A percentile compares a stretch with the other conserved stretches of the same genome.
Conservation (phyloP, 1,140 invertebrate species). For the Trichonephila clavipes region DNA sequence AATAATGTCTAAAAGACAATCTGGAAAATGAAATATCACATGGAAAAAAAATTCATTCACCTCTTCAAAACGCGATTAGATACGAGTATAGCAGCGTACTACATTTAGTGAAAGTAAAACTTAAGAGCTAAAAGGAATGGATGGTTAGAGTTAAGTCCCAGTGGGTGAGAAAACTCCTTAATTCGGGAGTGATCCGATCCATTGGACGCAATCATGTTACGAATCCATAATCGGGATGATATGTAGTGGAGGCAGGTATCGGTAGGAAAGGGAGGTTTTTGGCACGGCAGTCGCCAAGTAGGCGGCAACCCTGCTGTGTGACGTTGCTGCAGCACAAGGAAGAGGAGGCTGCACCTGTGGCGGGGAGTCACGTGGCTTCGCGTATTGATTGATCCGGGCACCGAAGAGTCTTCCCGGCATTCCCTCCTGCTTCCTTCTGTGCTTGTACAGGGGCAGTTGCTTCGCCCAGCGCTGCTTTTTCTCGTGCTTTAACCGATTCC, state of each 20-base stretch:
- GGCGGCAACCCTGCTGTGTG: constrained; percentile 45
- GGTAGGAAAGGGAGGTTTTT: constrained; percentile 24
- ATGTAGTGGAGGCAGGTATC: background rate
- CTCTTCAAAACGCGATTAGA: background rate
- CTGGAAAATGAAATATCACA: too few relatives aligned
- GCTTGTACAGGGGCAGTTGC: constrained; percentile 44
- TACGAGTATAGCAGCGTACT: too few relatives aligned
- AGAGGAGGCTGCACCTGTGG: constrained; percentile 72
- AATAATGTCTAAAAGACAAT: too few relatives aligned
- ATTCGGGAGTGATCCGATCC: background rate
- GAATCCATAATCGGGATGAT: constrained; percentile 18
- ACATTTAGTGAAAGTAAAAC: too few relatives aligned
- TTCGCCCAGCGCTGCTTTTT: constrained; percentile 11
- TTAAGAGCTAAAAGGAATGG: too few relatives aligned
- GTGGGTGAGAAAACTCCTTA: background rate
- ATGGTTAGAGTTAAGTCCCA: too few relatives aligned
- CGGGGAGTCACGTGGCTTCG: constrained; percentile 66
- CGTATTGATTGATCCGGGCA: constrained; percentile 73
- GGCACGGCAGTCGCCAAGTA: constrained; percentile 54
- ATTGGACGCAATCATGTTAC: background rate
- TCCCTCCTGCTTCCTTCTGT: constrained; percentile 49
- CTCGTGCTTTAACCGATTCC: background rate
- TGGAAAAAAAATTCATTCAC: background rate
- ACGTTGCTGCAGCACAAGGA: constrained; percentile 48
- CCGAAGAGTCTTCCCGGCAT: constrained; percentile 62